Conservation (phyloP, 1,140 invertebrate species). For the Drosophila yakuba region DNA sequence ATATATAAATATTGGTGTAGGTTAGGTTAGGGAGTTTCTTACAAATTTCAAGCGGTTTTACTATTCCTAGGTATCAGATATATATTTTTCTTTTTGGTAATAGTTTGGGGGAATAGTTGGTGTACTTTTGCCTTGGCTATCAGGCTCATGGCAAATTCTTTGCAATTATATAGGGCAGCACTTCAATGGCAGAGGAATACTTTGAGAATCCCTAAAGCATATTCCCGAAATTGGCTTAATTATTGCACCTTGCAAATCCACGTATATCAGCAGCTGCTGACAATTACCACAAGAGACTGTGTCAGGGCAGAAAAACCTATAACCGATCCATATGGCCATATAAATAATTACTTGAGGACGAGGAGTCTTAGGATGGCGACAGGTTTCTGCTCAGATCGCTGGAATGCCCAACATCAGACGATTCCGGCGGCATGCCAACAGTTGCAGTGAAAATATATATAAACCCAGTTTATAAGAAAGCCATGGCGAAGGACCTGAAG, state of each 20-base stretch:
- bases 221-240: constrained; percentile 50
- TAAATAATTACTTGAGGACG: constrained; percentile 56
- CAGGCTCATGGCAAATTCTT: not conserved
- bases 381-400: constrained; percentile 49
- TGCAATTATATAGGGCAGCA: not conserved
- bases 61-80: not conserved
- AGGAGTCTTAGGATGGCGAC: constrained; percentile 47
- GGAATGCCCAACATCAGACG: constrained; percentile 41
- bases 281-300: constrained; percentile 30
- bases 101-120: too few species aligned
- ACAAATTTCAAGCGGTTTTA: not conserved
- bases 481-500: constrained; percentile 43
- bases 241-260: constrained; percentile 58
- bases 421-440: constrained; percentile 64
- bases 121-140: not conserved
- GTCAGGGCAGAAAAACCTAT: constrained; percentile 23
- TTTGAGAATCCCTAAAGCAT: constrained; percentile 26
- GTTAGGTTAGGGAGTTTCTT: not conserved
- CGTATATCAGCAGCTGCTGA: constrained; percentile 15
- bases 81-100: too few species aligned
- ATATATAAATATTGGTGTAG: constrained; percentile 23
- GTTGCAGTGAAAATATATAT: constrained; percentile 44
- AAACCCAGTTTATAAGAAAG: constrained; percentile 31
- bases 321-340: constrained; percentile 48
- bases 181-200: not conserved